Base-by-base conservation (phyloP, 2,113 vertebrate species). In the Paramisgurnus dabryanus region DNA sequence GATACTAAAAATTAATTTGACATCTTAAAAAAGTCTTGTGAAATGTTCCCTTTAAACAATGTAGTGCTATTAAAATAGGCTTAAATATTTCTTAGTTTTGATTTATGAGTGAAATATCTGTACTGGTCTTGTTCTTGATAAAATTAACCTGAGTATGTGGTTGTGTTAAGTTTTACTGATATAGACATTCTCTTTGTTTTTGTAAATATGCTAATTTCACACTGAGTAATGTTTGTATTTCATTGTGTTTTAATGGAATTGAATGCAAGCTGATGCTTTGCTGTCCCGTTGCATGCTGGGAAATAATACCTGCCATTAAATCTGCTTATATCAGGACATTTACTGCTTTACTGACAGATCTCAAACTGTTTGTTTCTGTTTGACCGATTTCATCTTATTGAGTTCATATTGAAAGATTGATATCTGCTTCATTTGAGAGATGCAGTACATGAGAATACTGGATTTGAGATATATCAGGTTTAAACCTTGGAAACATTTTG, bases 241-340 rank as follows among this genome's bases (percentile, higher is more conserved):
- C 22, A 22, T 22, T 22, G 22, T 22, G 22, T 22, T 22, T 64
- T 65, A 73, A 79, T 79, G 39, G 78, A 71, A 57, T 39, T 7
- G 41, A 83, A 83, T 76, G 79, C 71, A 73, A 43, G 22, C 69
- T 55, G 61, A 66, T 45, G 72, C 77, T 27, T 76, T 41, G n/a
- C 40, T 50, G 76, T 73, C 53, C 55, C 39, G 77, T 40, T 75
- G 83, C 83, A 84, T 84, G 83, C 77, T 49, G 70, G 68, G 68
- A 70, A 64, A 73, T 47, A 41, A 63, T 39, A 53, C 49, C 22
- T 3, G 58, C 75, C 47, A 15, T 49, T 66, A 43, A 76, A 72
- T 58, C 41, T 69, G 65, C 39, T 83, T 34, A 34, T 34, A 34
- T 34, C 27, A 34, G 27, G 27, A 34, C 40, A 69, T 64, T 67